Base-by-base conservation (phyloP, 2,888 invertebrate species). In the Subacronicta megacephala region DNA sequence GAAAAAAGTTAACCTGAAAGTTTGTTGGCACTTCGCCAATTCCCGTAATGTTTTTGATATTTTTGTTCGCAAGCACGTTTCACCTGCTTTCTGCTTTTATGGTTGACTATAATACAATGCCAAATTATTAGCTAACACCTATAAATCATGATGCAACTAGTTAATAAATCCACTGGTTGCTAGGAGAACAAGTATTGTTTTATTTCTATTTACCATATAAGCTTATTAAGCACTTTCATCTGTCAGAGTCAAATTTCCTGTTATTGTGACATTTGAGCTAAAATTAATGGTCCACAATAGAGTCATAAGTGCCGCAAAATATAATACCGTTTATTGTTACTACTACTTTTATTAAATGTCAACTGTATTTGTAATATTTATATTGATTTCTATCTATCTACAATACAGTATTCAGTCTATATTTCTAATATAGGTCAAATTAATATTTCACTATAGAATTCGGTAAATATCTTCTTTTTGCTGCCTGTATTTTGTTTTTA, bases 41-140 rank as follows among this genome's bases (percentile, higher is more conserved):
- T 77, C 76, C 73, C 63, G 72, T 82, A 84, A 82, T 92, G 88
- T 92, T 93, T 93, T 89, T 85, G 90, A 88, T 93, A 93, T 93
- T 92, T 93, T 82, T 84, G 90, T 91, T 88, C 91, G 40, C 75
- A 83, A 87, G 85, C 85, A 88, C 88, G 83, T 86, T 90, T 88
- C 84, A 78, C 77, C 72, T 83, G 83, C 82, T 87, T 89, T 89
- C 83, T 84, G 89, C 90, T 87, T 92, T 84, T 90, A 89, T 80
- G 88, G 90, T 80, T 76, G 81, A 89, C 64, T 81, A 83, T 63
- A 85, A 82, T 62, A 51, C 58, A 65, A 77, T 80, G 80, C 77
- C 69, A 65, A 75, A 60, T 70, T 55, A 57, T 54, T 56, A 52
- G 54, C 58, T 57, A 49, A 58, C 54, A 62, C 44, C 44, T 58